Conservation (phyloP, 1,140 invertebrate genomes). For the Drosophila neocordata region DNA sequence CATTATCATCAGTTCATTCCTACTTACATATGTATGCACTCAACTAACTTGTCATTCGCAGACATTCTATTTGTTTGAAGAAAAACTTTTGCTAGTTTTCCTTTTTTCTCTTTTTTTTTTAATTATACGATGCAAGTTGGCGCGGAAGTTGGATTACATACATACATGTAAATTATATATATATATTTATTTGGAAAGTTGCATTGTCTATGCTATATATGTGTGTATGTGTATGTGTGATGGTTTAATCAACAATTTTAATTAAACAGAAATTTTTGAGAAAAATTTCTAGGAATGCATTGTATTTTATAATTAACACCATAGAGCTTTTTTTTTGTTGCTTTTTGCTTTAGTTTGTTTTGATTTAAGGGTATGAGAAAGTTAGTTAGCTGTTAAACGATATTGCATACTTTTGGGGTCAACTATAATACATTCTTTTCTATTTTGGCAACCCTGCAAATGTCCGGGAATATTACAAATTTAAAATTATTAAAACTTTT, state of each 20-base stretch:
- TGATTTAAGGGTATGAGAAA: not conserved
- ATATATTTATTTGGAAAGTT: not conserved
- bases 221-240: slow-evolving; percentile 19
- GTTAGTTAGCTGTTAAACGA: not conserved
- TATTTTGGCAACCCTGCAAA: not conserved
- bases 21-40: slow-evolving; percentile 28
- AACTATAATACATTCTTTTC: not conserved
- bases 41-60: slow-evolving; percentile 59
- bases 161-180: not conserved
- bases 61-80: slow-evolving; percentile 43
- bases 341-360: not conserved
- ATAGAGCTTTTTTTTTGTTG: slow-evolving; percentile 8
- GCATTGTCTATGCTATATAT: slow-evolving; percentile 6
- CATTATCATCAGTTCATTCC: slow-evolving; percentile 64
- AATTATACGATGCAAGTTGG: not conserved
- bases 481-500: too few relatives aligned
- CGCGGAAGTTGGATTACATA: not conserved
- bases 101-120: not conserved
- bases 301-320: not conserved
- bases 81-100: not conserved
- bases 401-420: slow-evolving; percentile 4
- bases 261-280: not conserved
- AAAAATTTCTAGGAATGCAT: not conserved
- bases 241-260: slow-evolving; percentile 43
- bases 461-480: too few relatives aligned